Percentiles rank a stretch among this genome's conserved stretches.
These are phyloP conservation scores for Oreortyx pictus DNA, from an alignment of 2,797 vertebrate species.

Conservation along the genomic window DNA sequence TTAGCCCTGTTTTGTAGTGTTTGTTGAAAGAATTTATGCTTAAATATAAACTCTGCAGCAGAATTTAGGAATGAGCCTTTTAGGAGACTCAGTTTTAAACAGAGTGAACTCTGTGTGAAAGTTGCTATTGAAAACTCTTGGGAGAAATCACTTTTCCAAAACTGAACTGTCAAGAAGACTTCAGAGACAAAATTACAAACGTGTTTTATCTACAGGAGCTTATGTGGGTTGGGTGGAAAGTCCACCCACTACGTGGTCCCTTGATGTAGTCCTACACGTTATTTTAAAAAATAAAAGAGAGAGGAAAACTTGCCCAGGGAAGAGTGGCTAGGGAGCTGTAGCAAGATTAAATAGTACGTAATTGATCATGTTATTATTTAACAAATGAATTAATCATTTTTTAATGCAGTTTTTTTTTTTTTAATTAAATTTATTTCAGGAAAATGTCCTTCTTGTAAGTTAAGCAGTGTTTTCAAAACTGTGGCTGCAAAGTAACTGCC, in stretches of 20 bases:
- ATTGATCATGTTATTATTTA: neutral
- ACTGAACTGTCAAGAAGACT: neutral
- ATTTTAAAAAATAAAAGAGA: neutral
- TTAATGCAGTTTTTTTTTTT: neutral
- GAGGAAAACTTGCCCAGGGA: neutral
- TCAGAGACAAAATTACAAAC: neutral
- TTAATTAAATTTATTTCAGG: neutral
- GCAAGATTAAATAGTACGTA: neutral
- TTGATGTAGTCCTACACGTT: neutral
- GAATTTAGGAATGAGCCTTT: neutral
- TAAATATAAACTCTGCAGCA: neutral
- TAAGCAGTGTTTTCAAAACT: neutral
- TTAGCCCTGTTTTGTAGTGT: neutral
- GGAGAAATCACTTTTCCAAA: neutral
- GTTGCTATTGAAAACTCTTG: neutral
- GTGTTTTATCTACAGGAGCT: neutral
- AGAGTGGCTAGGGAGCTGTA: neutral
- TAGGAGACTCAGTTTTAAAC: neutral
- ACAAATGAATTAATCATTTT: neutral
- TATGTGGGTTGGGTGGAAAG: neutral
- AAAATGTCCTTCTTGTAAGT: neutral
- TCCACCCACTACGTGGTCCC: rapidly evolving
- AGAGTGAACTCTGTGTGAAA: neutral
- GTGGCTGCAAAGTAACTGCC: neutral
- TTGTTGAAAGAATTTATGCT: neutral